These are phyloP conservation scores for Drosophila saltans DNA, from an alignment of 1,140 invertebrate species.

Conservation along the genomic window DNA sequence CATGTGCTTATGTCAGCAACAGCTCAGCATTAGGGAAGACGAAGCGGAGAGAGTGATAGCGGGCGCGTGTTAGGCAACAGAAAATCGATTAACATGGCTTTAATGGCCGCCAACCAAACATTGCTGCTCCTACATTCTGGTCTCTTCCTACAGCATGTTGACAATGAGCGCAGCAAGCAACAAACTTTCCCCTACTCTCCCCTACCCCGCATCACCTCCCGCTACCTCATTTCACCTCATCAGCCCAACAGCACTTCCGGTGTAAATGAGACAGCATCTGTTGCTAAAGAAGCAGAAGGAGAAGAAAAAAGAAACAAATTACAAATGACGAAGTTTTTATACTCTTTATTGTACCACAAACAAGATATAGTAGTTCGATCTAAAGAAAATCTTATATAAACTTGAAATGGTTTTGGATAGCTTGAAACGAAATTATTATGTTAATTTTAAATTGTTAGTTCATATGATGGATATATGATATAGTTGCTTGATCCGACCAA, in stretches of 20 bases:
- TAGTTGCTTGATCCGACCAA: too few relatives aligned
- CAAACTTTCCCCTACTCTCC: conserved; percentile 28
- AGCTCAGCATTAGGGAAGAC: conserved; percentile 19
- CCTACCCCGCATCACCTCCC: background rate
- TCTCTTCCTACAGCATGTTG: conserved; percentile 43
- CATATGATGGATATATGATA: too few relatives aligned
- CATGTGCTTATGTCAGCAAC: conserved; percentile 52
- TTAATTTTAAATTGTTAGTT: too few relatives aligned
- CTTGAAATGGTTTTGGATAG: too few relatives aligned
- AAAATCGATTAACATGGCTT: conserved; percentile 77
- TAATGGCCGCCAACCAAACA: conserved; percentile 48
- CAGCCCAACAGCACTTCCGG: conserved; percentile 38
- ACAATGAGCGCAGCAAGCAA: conserved; percentile 26
- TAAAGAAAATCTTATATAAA: too few relatives aligned
- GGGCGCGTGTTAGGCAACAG: conserved; percentile 57
- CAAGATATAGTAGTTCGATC: too few relatives aligned
- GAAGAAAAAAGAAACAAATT: background rate
- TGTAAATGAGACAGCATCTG: conserved; percentile 39
- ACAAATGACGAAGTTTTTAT: too few relatives aligned
- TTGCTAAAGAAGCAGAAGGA: conserved; percentile 28
- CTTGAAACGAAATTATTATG: too few relatives aligned
- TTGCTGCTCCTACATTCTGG: background rate
- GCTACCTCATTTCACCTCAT: conserved; percentile 1
- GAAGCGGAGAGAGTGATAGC: background rate
- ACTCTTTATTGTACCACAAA: too few relatives aligned